These are phyloP conservation scores for Drosophila planitibia DNA, from an alignment of 2,888 invertebrate species.

Conservation along the genomic window DNA sequence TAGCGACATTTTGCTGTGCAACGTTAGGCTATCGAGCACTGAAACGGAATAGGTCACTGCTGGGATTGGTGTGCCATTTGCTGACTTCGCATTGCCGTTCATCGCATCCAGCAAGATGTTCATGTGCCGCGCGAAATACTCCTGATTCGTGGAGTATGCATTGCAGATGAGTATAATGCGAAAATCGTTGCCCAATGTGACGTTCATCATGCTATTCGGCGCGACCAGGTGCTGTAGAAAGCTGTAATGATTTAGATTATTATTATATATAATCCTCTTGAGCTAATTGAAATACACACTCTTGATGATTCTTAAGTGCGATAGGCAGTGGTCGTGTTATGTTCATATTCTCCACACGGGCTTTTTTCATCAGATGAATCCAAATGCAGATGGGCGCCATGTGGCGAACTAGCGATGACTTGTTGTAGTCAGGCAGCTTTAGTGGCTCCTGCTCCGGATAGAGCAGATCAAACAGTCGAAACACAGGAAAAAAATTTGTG, in stretches of 20 bases:
- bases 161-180: slow-evolving; percentile 96
- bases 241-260: slow-evolving; percentile 85
- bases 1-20: slow-evolving; percentile 97
- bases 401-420: slow-evolving; percentile 88
- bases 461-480: slow-evolving; percentile 95
- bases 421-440: slow-evolving; percentile 94
- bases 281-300: slow-evolving; percentile 86
- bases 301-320: slow-evolving; percentile 93
- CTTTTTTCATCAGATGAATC: slow-evolving; percentile 97
- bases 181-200: slow-evolving; percentile 94
- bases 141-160: slow-evolving; percentile 96
- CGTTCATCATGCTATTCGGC: slow-evolving; percentile 90
- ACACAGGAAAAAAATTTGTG: slow-evolving; percentile 94
- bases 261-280: neutral
- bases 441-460: slow-evolving; percentile 97
- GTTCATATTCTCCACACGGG: slow-evolving; percentile 93
- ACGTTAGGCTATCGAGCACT: slow-evolving; percentile 95
- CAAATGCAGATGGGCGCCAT: slow-evolving; percentile 98
- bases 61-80: slow-evolving; percentile 88
- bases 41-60: slow-evolving; percentile 96
- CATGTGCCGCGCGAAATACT: slow-evolving; percentile 96
- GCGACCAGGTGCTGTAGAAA: slow-evolving; percentile 94
- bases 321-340: slow-evolving; percentile 92
- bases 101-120: slow-evolving; percentile 95
- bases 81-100: slow-evolving; percentile 89